Percentiles rank a stretch among this genome's conserved stretches.
phyloP scores from a whole-genome alignment of 2,888 invertebrate genomes.

The Lithosia quadra region DNA sequence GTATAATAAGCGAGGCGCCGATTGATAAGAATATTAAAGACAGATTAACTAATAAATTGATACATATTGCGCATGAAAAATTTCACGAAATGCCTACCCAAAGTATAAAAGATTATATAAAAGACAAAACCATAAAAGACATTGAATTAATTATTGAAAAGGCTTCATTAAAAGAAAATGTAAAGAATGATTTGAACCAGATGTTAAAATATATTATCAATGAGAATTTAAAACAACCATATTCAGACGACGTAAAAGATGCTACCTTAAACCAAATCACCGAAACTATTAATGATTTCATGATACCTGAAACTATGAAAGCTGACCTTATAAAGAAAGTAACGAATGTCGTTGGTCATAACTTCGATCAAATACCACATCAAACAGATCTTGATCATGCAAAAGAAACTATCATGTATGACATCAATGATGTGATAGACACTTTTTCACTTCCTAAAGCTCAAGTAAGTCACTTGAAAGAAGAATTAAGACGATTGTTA shows the following conservation, averaged over 20 bases:
- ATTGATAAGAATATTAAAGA: conserved; percentile 8
- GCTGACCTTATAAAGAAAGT: conserved; percentile 11
- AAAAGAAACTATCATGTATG: conserved; percentile 13
- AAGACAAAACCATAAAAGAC: conserved; percentile 8
- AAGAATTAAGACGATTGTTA: background rate
- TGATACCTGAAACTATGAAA: conserved; percentile 1
- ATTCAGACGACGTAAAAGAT: conserved; percentile 3
- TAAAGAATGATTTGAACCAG: conserved; percentile 15
- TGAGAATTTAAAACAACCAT: conserved; percentile 16
- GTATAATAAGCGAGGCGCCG: conserved; percentile 9
- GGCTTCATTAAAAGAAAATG: conserved; percentile 5
- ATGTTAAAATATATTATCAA: conserved; percentile 2
- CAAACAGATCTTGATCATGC: conserved; percentile 22
- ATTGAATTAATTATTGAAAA: conserved; percentile 2
- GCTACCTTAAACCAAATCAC: conserved; percentile 6
- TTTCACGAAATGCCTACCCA: conserved; percentile 10
- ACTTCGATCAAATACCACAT: conserved; percentile 10
- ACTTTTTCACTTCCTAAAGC: conserved; percentile 7
- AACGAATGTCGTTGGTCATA: conserved; percentile 4
- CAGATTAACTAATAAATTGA: conserved; percentile 16
- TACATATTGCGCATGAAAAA: background rate
- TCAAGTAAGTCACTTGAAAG: conserved; percentile 9
- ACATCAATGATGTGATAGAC: conserved; percentile 7
- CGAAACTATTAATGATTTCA: conserved; percentile 6
- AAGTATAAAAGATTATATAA: conserved; percentile 11